Percentiles rank a stretch among this genome's conserved stretches.
These are phyloP conservation scores for Syngnathus rostellatus DNA, from an alignment of 2,797 vertebrate species.

Conservation along the genomic window DNA sequence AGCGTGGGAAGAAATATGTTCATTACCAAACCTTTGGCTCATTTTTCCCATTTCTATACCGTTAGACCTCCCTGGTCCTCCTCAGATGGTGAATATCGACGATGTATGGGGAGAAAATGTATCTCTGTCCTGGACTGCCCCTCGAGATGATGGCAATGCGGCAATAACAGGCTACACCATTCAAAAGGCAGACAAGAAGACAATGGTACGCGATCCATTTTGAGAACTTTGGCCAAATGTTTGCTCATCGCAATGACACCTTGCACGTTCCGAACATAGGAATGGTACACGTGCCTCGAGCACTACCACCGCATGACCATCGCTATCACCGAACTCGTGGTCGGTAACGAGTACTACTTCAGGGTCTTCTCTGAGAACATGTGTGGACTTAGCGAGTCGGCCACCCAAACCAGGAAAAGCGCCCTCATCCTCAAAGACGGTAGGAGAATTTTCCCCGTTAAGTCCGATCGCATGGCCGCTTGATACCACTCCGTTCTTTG, in stretches of 20 bases:
- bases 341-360: slow-evolving; percentile 98
- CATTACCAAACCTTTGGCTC: neutral
- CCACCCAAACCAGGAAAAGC: slow-evolving; percentile 86
- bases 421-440: slow-evolving; percentile 93
- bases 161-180: slow-evolving; percentile 94
- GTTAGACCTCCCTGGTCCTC: slow-evolving; percentile 88
- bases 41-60: neutral
- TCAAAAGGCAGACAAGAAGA: slow-evolving; percentile 98
- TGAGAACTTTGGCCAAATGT: neutral
- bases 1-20: neutral
- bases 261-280: slow-evolving; percentile 59
- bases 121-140: slow-evolving; percentile 88
- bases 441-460: slow-evolving; percentile 38
- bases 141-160: slow-evolving; percentile 89
- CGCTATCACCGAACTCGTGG: slow-evolving; percentile 89
- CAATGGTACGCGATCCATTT: slow-evolving; percentile 74
- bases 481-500: slow-evolving; percentile 68
- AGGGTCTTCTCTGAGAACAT: slow-evolving; percentile 92
- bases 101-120: slow-evolving; percentile 96
- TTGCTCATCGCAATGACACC: neutral
- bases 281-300: slow-evolving; percentile 95
- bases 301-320: slow-evolving; percentile 91
- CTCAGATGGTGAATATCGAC: slow-evolving; percentile 80
- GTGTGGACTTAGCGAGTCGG: slow-evolving; percentile 88
- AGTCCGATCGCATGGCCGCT: slow-evolving; percentile 58